Percentiles rank a stretch among this genome's conserved stretches.
phyloP scores from a whole-genome alignment of 2,888 invertebrate genomes.

The Athrips mouffetella region DNA sequence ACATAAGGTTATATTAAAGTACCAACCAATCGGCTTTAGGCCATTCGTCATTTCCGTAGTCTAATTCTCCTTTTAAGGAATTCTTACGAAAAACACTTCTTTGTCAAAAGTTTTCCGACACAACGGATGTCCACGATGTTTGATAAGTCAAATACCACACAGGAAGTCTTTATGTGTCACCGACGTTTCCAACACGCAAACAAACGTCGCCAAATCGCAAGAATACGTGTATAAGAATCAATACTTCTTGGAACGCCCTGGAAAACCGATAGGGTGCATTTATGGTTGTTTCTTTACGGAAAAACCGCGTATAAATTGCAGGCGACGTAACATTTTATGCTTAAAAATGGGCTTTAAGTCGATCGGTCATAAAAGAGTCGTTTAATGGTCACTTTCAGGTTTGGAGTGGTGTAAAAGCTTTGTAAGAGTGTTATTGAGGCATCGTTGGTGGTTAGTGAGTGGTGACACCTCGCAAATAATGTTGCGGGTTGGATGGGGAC shows the following conservation, averaged over 20 bases:
- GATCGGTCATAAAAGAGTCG: background rate
- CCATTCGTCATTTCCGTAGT: no score
- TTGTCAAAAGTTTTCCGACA: constrained; percentile 25
- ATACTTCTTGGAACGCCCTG: constrained; percentile 55
- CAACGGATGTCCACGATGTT: constrained; percentile 31
- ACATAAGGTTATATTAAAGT: no score
- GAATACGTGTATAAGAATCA: no score
- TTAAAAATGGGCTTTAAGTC: constrained; percentile 26
- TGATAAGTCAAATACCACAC: constrained; percentile 35
- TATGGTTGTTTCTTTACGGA: constrained; percentile 40
- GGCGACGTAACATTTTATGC: constrained; percentile 13
- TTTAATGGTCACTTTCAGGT: background rate
- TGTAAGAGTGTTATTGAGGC: constrained; percentile 36
- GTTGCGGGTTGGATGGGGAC: constrained; percentile 24
- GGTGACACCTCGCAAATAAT: constrained; percentile 58
- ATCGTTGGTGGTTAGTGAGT: constrained; percentile 46
- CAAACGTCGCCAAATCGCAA: constrained; percentile 50
- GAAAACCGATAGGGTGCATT: constrained; percentile 67
- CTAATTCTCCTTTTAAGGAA: background rate
- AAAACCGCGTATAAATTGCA: constrained; percentile 28
- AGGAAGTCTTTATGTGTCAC: constrained; percentile 64
- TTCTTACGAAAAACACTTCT: background rate
- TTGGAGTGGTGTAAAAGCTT: constrained; percentile 10
- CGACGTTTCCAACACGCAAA: constrained; percentile 49
- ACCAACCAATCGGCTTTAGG: no score